These are phyloP conservation scores for Protula sp. DNA, from an alignment of 2,888 invertebrate genomes.

Conservation along the genomic window DNA sequence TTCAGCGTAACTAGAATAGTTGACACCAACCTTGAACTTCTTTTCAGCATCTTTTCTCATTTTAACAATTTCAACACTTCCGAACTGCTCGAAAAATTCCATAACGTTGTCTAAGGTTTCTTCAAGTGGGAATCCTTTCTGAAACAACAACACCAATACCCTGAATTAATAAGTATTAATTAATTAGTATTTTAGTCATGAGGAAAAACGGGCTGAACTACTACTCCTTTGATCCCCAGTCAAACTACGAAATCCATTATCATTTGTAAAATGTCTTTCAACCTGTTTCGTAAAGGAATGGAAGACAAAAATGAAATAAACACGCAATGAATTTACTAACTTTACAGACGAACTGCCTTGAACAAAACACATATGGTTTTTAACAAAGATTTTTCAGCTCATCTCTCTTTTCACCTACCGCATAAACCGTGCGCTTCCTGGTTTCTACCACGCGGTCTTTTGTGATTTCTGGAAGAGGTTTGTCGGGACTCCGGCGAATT, in stretches of 20 bases:
- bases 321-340: too few species aligned
- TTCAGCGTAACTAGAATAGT: too few species aligned
- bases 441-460: constrained; percentile 77
- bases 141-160: neutral
- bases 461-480: constrained; percentile 76
- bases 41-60: constrained; percentile 48
- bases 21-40: constrained; percentile 51
- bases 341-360: too few species aligned
- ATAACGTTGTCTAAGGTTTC: constrained; percentile 67
- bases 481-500: constrained; percentile 68
- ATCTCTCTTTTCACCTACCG: too few species aligned
- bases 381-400: too few species aligned
- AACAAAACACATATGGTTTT: too few species aligned
- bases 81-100: constrained; percentile 67
- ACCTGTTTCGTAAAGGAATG: too few species aligned
- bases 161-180: neutral
- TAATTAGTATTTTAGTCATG: neutral
- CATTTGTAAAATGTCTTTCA: too few species aligned
- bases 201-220: too few species aligned
- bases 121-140: constrained; percentile 64
- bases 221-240: too few species aligned
- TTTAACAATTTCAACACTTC: constrained; percentile 65
- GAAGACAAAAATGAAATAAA: too few species aligned
- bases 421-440: constrained; percentile 72
- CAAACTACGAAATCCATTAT: too few species aligned